phyloP scores from a whole-genome alignment of 2,797 vertebrate species.

The Picus viridis region DNA sequence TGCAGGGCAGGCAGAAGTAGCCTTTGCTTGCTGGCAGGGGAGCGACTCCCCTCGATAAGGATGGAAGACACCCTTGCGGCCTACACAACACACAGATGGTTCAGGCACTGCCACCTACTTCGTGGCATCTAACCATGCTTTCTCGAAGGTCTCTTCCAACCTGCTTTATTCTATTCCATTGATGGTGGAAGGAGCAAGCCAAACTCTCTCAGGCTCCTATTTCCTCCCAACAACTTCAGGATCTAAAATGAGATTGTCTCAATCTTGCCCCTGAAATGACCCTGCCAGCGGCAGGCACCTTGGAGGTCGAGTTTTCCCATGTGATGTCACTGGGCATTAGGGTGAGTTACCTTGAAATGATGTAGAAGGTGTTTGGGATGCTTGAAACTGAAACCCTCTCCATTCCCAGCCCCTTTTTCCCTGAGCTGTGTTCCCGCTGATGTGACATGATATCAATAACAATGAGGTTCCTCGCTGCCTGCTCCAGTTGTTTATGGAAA shows the following conservation, averaged over 20 bases:
- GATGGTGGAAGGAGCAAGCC: too few relatives aligned
- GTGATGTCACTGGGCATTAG: background rate
- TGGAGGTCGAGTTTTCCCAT: background rate
- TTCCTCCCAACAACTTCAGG: too few relatives aligned
- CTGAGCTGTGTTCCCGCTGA: slow-evolving; percentile 57
- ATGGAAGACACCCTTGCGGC: too few relatives aligned
- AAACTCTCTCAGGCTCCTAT: too few relatives aligned
- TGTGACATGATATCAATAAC: slow-evolving; percentile 69
- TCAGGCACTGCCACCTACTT: too few relatives aligned
- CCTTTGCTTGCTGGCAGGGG: too few relatives aligned
- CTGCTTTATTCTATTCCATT: too few relatives aligned
- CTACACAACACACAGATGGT: too few relatives aligned
- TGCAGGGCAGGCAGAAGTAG: too few relatives aligned
- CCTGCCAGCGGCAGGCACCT: accelerated
- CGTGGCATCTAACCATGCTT: too few relatives aligned
- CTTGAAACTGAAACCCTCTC: slow-evolving; percentile 54
- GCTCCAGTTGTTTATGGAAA: slow-evolving; percentile 63
- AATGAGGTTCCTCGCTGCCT: slow-evolving; percentile 59
- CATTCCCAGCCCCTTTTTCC: slow-evolving; percentile 59
- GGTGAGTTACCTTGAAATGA: slow-evolving; percentile 8
- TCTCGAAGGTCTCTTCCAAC: too few relatives aligned
- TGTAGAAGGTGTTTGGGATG: slow-evolving; percentile 52
- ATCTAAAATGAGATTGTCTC: background rate
- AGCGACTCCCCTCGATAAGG: too few relatives aligned
- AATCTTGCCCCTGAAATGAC: background rate